Evolutionary conservation across 2,888 invertebrate genomes (phyloP), one percentile per base, ranked within the genome.

Genomic region (Iphiclides podalirius): DNA sequence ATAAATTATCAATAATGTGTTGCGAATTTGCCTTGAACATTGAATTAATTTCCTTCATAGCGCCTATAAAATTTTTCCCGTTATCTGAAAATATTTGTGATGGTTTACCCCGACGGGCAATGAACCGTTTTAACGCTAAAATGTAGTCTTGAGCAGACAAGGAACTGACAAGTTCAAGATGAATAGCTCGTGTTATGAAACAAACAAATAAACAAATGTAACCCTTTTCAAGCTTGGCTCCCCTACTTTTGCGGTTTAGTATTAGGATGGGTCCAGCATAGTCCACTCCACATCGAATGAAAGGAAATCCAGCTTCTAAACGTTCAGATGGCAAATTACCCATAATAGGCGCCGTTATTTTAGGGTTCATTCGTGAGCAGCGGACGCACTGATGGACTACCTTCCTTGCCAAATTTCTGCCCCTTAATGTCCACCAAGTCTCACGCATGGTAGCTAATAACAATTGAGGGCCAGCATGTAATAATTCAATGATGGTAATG

Each of bases 401-500:
- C 1, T 6, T 12, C 13, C 40, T 53, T 0, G 53, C 55, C 20
- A 57, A 40, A 8, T 47, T 52, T 1, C 55, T 48, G 12, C 60
- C 63, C 1, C 58, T 46, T 12, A 62, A 53, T 59, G 60, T 2
- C 62, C 63, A 63, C 23, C 57, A 57, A 0, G 11, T 9, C 16
- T 61, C 56, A 1, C 57, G 45, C 14, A 62, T 53, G 0, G 48
- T 37, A 0, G 54, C 45, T 4, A 63, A 28, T 16, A 60, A 12
- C 20, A 54, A 9, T 15, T 61, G 59, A 4, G 63, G 55, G 1
- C 60, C 60, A 1, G 59, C 60, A 23, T 63, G 65, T 6, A 45
- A 20, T 8, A 45, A 6, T 12, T n/a, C 20, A 23, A 11, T 17
- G n/a, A 38, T 45, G 45, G 28, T 45, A 36, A 28, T 37, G 37